Conservation (phyloP, 1,140 invertebrate species). For the Drosophila mauritiana region DNA sequence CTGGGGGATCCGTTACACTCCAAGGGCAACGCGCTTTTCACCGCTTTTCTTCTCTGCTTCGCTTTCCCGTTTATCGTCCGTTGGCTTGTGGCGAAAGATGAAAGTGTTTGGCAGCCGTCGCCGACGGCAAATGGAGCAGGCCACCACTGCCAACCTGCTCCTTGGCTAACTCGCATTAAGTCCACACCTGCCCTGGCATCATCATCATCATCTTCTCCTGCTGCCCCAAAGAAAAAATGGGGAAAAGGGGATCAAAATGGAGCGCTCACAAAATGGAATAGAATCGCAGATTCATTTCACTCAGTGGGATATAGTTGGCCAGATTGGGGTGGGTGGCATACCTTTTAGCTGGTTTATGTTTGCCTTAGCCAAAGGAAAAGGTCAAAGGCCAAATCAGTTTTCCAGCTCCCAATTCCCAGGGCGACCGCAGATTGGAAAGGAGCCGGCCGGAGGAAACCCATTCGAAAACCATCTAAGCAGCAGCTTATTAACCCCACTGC, state of each 20-base stretch:
- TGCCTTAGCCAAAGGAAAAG: conserved; percentile 31
- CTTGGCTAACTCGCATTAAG: conserved; percentile 47
- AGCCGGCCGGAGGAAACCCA: conserved; percentile 1
- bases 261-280: conserved; percentile 65
- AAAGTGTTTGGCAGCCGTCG: conserved; percentile 67
- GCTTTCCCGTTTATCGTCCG: neutral
- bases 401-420: conserved; percentile 29
- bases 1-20: conserved; percentile 77
- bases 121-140: conserved; percentile 46
- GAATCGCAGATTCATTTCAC: conserved; percentile 82
- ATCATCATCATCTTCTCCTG: conserved; percentile 42
- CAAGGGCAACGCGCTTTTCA: conserved; percentile 33
- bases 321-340: conserved; percentile 19
- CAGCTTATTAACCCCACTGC: conserved; percentile 31
- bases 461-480: conserved; percentile 35
- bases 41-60: conserved; percentile 20
- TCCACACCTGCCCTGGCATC: conserved; percentile 63
- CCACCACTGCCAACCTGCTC: neutral
- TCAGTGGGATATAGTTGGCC: conserved; percentile 38
- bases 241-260: conserved; percentile 34
- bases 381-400: conserved; percentile 35
- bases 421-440: conserved; percentile 25
- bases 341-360: conserved; percentile 63
- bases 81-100: conserved; percentile 55
- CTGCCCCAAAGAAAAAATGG: conserved; percentile 5